Percentiles rank a stretch among this genome's conserved stretches.
phyloP scores from a whole-genome alignment of 1,140 invertebrate species.

The Eupeodes corollae region DNA sequence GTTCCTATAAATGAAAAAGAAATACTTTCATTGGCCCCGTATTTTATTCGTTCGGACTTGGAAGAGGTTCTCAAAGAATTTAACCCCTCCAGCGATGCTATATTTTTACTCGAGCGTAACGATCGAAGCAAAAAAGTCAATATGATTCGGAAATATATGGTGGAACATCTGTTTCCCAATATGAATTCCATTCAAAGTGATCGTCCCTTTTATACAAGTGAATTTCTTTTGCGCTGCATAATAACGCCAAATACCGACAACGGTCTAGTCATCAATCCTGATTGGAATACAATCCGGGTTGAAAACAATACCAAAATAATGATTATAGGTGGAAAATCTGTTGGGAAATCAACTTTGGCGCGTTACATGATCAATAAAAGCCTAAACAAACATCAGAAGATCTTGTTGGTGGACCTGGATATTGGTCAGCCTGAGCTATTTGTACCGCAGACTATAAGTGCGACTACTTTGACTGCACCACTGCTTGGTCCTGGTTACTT shows the following conservation, averaged over 20 bases:
- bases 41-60: conserved; percentile 17
- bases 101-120: conserved; percentile 26
- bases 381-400: conserved; percentile 34
- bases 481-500: conserved; percentile 59
- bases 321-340: conserved; percentile 55
- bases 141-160: conserved; percentile 28
- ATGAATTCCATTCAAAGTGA: conserved; percentile 15
- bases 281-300: conserved; percentile 27
- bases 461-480: conserved; percentile 45
- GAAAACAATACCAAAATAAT: conserved; percentile 25
- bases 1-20: conserved; percentile 22
- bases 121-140: conserved; percentile 8
- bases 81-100: conserved; percentile 16
- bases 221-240: conserved; percentile 24
- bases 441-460: conserved; percentile 53
- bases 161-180: conserved; percentile 37
- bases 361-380: conserved; percentile 53
- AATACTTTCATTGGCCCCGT: conserved; percentile 11
- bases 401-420: conserved; percentile 63
- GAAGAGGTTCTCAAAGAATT: conserved; percentile 14
- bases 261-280: conserved; percentile 19
- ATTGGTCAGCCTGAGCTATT: conserved; percentile 68
- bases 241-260: conserved; percentile 15
- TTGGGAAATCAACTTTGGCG: conserved; percentile 61
- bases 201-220: conserved; percentile 16